phyloP scores from a whole-genome alignment of 1,140 invertebrate species.

The Camponotus floridanus region DNA sequence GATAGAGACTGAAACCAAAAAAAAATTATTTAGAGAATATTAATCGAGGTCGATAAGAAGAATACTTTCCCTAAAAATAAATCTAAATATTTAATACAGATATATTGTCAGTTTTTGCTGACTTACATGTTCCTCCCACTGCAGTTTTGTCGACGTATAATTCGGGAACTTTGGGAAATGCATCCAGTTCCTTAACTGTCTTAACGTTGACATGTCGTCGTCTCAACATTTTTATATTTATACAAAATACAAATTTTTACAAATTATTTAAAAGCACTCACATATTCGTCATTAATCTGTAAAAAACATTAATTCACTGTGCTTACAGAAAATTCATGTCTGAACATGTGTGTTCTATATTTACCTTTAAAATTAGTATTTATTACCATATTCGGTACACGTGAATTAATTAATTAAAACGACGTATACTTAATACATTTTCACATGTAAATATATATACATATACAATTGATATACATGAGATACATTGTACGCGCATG shows the following conservation, averaged over 20 bases:
- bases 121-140: slow-evolving; percentile 93
- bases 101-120: neutral
- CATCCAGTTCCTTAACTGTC: slow-evolving; percentile 93
- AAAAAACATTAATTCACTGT: neutral
- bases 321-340: neutral
- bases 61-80: neutral
- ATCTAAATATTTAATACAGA: neutral
- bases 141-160: slow-evolving; percentile 93
- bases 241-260: slow-evolving; percentile 9
- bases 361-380: neutral
- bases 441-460: neutral
- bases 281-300: slow-evolving; percentile 54
- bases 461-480: neutral
- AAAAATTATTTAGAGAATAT: slow-evolving; percentile 43
- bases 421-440: neutral
- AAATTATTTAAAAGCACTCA: slow-evolving; percentile 23
- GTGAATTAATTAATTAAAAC: neutral
- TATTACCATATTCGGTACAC: slow-evolving; percentile 16
- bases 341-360: neutral
- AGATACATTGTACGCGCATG: neutral
- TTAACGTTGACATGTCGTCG: slow-evolving; percentile 81
- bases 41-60: neutral
- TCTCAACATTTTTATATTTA: slow-evolving; percentile 77
- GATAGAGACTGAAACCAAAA: slow-evolving; percentile 90
- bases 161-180: slow-evolving; percentile 96